These are phyloP conservation scores for Phortica variegata DNA, from an alignment of 1,140 invertebrate species.

Conservation along the genomic window DNA sequence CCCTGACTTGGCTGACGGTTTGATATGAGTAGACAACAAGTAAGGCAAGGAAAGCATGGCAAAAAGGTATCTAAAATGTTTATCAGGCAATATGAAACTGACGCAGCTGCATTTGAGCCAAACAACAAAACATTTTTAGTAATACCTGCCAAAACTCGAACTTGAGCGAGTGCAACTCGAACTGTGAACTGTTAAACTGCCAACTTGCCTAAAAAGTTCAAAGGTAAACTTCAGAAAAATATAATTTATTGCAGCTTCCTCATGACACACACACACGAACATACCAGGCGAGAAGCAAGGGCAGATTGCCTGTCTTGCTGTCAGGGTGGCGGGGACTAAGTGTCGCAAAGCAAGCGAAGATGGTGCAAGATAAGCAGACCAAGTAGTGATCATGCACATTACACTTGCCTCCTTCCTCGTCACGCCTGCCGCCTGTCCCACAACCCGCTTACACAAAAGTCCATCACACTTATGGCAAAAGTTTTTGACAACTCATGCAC, in stretches of 20 bases:
- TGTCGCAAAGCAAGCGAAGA: too few relatives aligned
- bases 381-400: background rate
- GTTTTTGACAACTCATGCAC: too few relatives aligned
- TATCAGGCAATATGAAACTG: too few relatives aligned
- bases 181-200: conserved; percentile 17
- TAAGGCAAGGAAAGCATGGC: background rate
- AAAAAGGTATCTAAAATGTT: conserved; percentile 1
- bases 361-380: too few relatives aligned
- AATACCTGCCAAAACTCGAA: conserved; percentile 53
- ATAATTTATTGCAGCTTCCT: conserved; percentile 44
- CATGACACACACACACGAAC: background rate
- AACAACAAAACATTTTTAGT: conserved; percentile 52
- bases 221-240: conserved; percentile 45
- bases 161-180: too few relatives aligned
- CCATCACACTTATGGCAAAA: conserved; percentile 46
- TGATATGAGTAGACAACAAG: conserved; percentile 29
- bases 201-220: conserved; percentile 7
- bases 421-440: too few relatives aligned
- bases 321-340: too few relatives aligned
- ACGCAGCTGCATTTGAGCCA: conserved; percentile 8
- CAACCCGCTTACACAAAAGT: too few relatives aligned
- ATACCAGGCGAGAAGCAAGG: background rate
- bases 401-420: conserved; percentile 22
- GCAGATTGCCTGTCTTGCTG: too few relatives aligned
- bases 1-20: too few relatives aligned